Evolutionary conservation across 2,113 vertebrate genomes (phyloP).

Genomic region (Xenotilapia caudafasciata): DNA sequence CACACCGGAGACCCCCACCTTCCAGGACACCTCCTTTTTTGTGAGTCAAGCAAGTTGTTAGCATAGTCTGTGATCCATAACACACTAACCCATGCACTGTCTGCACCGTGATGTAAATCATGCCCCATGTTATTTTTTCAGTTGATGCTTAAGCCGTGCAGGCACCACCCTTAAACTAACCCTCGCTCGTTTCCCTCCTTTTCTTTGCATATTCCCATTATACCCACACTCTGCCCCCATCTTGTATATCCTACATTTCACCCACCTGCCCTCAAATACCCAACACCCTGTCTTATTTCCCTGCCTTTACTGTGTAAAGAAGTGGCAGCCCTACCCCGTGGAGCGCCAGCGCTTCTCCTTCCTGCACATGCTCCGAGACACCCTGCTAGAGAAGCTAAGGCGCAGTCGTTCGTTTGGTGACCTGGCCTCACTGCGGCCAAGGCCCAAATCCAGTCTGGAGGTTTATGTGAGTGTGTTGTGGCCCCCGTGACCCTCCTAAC

Average conservation of each 20-base stretch:
- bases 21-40: constrained; percentile 91
- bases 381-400: constrained; percentile 90
- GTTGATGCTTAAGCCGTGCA: background rate
- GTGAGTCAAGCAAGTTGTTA: constrained; percentile 73
- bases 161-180: constrained; percentile 39
- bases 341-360: constrained; percentile 83
- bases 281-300: constrained; percentile 13
- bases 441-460: constrained; percentile 87
- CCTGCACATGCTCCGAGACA: constrained; percentile 86
- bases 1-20: constrained; percentile 91
- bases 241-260: background rate
- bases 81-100: background rate
- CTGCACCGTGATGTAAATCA: background rate
- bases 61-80: background rate
- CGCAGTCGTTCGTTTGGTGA: constrained; percentile 92
- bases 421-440: constrained; percentile 88
- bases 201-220: constrained; percentile 6
- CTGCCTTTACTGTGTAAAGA: constrained; percentile 73
- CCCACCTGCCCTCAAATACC: constrained; percentile 11
- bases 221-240: constrained; percentile 19
- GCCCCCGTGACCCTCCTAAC: background rate
- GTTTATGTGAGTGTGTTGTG: constrained; percentile 87
- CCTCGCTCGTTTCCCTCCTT: constrained; percentile 53
- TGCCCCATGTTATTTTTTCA: background rate
- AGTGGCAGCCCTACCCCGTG: constrained; percentile 80